A percentile compares a stretch with the other conserved stretches of the same genome.
phyloP scores from a whole-genome alignment of 2,113 vertebrate genomes.

The Jacana jacana region DNA sequence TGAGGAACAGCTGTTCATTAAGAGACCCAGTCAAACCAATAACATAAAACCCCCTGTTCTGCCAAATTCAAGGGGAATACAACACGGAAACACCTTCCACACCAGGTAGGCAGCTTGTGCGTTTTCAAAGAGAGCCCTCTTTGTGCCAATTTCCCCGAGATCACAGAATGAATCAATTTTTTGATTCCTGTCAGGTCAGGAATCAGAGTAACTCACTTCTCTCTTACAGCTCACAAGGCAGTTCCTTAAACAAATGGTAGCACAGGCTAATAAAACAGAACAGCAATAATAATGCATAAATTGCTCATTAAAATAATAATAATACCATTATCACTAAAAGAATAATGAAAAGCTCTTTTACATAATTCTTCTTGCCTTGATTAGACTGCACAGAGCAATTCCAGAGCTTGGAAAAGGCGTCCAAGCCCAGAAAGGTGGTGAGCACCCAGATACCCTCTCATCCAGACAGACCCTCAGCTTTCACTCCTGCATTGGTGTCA shows the following conservation, averaged over 20 bases:
- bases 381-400: neutral
- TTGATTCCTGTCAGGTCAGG: neutral
- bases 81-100: neutral
- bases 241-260: neutral
- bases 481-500: neutral
- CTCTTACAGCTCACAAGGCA: neutral
- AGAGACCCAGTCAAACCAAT: neutral
- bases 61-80: neutral
- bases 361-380: neutral
- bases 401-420: neutral
- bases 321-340: neutral
- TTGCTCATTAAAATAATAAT: conserved; percentile 8
- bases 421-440: accelerated
- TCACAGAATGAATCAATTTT: neutral
- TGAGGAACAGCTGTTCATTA: conserved; percentile 30
- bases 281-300: neutral
- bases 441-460: neutral
- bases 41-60: neutral
- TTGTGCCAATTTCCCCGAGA: neutral
- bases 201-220: neutral
- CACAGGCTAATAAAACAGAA: neutral
- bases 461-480: neutral
- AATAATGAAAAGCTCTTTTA: neutral
- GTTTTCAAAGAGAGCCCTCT: neutral
- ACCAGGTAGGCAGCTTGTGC: neutral